Evolutionary conservation across 1,140 invertebrate genomes (phyloP), one percentile per base, ranked within the genome.

Genomic region (Drosophila busckii): DNA sequence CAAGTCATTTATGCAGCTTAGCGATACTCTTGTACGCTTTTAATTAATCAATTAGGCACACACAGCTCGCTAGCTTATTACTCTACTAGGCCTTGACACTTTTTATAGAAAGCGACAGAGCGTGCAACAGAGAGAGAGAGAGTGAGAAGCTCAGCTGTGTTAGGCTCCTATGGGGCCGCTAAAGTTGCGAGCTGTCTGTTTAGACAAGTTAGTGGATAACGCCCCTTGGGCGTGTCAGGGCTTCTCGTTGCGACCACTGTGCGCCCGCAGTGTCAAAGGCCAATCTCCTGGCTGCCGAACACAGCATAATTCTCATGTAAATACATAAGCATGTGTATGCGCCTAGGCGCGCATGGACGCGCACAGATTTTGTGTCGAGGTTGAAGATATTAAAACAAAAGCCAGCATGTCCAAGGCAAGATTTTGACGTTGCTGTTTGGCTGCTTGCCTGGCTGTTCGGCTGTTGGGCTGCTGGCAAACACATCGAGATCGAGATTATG

Each of bases 221-320:
- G 28, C 32, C 19, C 23, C 22, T 16, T 44, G 25, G 66, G 62
- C 67, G 66, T 70, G 8, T 46, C 31, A 7, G 17, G n/a, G n/a
- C n/a, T n/a, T n/a, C n/a, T n/a, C 5, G 10, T 8, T 49, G 31
- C n/a, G n/a, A n/a, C n/a, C n/a, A 9, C 44, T 53, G 45, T 38
- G 38, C 42, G 59, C 70, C 56, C 48, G 42, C 32, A 25, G 28
- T 26, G 50, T 12, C 53, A 58, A 45, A 50, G 63, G 46, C 46
- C 69, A 82, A 66, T 75, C 75, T 75, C 53, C 70, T 82, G n/a
- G n/a, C n/a, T n/a, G n/a, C n/a, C n/a, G n/a, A n/a, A 82, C 82
- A 82, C 75, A 82, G 75, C 65, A 80, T 82, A 73, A 80, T 80
- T 80, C 60, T 75, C 61, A 55, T 69, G 65, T 70, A 73, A 65